phyloP scores from a whole-genome alignment of 2,797 vertebrate species.

The Jordanella pulchra region DNA sequence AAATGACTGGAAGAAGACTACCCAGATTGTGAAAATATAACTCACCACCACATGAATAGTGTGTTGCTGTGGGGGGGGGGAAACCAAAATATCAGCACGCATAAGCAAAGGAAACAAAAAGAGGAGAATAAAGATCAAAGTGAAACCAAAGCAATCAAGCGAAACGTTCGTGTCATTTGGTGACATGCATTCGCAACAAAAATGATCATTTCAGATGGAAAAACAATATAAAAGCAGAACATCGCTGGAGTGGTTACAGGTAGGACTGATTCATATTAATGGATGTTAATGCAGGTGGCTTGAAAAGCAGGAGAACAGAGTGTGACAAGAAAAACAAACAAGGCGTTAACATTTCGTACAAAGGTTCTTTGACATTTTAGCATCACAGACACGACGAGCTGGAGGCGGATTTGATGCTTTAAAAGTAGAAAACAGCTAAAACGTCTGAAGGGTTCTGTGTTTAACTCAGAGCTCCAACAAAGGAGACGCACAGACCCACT shows the following conservation, averaged over 20 bases:
- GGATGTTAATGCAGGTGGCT: constrained; percentile 10
- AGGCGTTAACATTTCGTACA: constrained; percentile 11
- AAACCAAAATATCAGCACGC: constrained; percentile 92
- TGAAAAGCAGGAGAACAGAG: constrained; percentile 27
- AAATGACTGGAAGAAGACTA: constrained; percentile 50
- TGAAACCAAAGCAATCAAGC: constrained; percentile 73
- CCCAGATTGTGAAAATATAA: constrained; percentile 79
- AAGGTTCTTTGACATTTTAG: not conserved
- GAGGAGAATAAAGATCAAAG: constrained; percentile 85
- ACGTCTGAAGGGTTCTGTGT: constrained; percentile 7
- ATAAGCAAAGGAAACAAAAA: constrained; percentile 89
- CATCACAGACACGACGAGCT: not conserved
- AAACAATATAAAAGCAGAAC: constrained; percentile 44
- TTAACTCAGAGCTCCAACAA: constrained; percentile 5
- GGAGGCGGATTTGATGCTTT: not conserved
- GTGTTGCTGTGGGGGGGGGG: constrained; percentile 89
- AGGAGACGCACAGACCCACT: not conserved
- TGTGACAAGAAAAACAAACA: constrained; percentile 26
- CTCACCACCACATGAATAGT: constrained; percentile 99
- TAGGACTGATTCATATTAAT: constrained; percentile 12
- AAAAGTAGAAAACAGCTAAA: not conserved
- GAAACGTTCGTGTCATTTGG: constrained; percentile 69
- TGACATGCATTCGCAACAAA: constrained; percentile 69
- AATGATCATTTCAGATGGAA: constrained; percentile 52
- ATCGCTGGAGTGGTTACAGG: constrained; percentile 16